Base-by-base conservation (phyloP, 2,113 vertebrate genomes). In the Vireo altiloquus region DNA sequence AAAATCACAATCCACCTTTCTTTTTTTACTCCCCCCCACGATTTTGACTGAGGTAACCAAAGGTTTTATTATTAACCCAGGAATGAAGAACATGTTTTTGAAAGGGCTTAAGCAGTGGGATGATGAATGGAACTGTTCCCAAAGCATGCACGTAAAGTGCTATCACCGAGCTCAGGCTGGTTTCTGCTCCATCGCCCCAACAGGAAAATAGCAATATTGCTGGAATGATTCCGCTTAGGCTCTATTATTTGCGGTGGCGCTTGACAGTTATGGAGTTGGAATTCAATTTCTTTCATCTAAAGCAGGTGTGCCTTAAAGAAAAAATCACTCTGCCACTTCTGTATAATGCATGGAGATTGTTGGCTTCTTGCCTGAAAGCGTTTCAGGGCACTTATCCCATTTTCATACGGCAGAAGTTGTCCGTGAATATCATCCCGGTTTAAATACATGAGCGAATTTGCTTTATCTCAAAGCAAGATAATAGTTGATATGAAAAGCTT, bases 241-340 rank as follows among this genome's bases (percentile, higher is more conserved):
- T 91, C 91, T 90, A 76, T 96, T 96, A 97, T 97, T 97, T 95
- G 94, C 25, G 0, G 68, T 95, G 96, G 64, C 4, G 7, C 95
- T 83, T 96, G 97, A 96, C 91, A 97, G 82, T 88, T 96, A 94
- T 95, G 95, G 85, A 96, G 81, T 79, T 82, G 59, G 66, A 97
- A 97, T 97, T 96, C 94, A 94, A 96, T 96, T 97, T 95, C 90
- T 95, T 96, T 92, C 95, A 60, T 91, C 82, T 66, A 81, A 96
- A 96, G 87, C 92, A 96, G 71, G 83, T 89, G 47, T 56, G 65
- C 80, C 91, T 95, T 86, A 77, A 88, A 91, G 66, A 64, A 56
- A 60, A 94, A 95, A 93, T 93, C 87, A 82, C 71, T 64, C 94
- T 95, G 65, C 85, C 84, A 91, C 80, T 96, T 97, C 57, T 87